Base-by-base conservation (phyloP, 2,888 invertebrate genomes). In the Apamea crenata region DNA sequence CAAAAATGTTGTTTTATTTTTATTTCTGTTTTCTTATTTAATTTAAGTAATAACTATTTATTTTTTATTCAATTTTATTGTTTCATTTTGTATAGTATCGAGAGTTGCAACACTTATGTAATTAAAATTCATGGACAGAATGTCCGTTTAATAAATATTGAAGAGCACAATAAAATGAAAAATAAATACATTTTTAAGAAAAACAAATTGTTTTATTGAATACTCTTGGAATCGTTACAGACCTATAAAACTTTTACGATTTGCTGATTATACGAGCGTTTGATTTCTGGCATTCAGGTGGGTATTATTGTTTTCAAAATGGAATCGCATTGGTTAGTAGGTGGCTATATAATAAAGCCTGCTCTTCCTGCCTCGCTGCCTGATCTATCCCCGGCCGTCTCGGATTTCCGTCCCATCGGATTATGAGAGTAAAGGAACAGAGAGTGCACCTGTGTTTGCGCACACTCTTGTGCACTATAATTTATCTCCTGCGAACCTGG, bases 141-240 rank as follows among this genome's bases (percentile, higher is more conserved):
- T 90, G 95, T 95, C 94, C 93, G 86, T 91, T 95, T 94, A 95
- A 94, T 95, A 93, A 96, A 95, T 95, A 96, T 89, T 95, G 95
- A 96, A 91, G 92, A 96, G 96, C 96, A 96, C 96, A 96, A 96
- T 96, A 96, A 96, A 95, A 95, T 95, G 94, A 95, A 95, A 95
- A 96, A 95, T 95, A 96, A 96, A 96, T 96, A 96, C 93, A 95
- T 96, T 97, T 97, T 94, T 96, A 95, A 95, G 93, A 94, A 93
- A 92, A 80, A 21, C 32, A 0, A 40, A 75, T 84, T 80, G 87
- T 93, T 92, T 93, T 67, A 84, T 88, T 91, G 68, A 63, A 25
- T 47, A 56, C 56, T 14, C 16, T 29, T 59, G 21, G 32, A 53
- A 53, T 65, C 7, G 18, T 32, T 40, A 65, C n/a, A n/a, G n/a